These are phyloP conservation scores for Poecilia gillii DNA, from an alignment of 2,797 vertebrate species.

Conservation along the genomic window DNA sequence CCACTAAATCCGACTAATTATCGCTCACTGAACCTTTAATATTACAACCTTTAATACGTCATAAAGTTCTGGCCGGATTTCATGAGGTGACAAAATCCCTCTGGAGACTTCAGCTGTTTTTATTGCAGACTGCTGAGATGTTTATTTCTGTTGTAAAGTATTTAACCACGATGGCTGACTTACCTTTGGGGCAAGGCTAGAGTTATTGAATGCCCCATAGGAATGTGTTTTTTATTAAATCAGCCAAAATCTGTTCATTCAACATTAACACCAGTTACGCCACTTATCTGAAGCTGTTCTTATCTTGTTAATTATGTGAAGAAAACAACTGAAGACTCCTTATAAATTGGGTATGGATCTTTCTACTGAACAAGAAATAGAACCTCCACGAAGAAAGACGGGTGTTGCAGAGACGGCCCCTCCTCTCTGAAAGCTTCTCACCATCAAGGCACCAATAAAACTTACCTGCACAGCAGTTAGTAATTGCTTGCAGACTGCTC, in stretches of 20 bases:
- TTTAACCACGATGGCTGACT: neutral
- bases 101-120: neutral
- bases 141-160: neutral
- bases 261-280: neutral
- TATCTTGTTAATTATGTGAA: neutral
- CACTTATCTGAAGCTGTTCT: neutral
- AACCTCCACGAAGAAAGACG: slow-evolving; percentile 42
- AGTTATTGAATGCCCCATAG: neutral
- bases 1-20: neutral
- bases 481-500: slow-evolving; percentile 11
- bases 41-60: neutral
- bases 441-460: slow-evolving; percentile 9
- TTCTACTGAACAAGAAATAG: slow-evolving; percentile 49
- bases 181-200: neutral
- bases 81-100: neutral
- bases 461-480: slow-evolving; percentile 1
- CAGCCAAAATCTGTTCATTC: neutral
- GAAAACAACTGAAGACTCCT: neutral
- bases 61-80: neutral
- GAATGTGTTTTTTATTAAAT: neutral
- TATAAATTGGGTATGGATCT: slow-evolving; percentile 13
- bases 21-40: neutral
- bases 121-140: neutral
- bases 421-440: slow-evolving; percentile 39
- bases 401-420: slow-evolving; percentile 46